Conservation (phyloP, 2,113 vertebrate genomes). For the Ptyas mucosa region DNA sequence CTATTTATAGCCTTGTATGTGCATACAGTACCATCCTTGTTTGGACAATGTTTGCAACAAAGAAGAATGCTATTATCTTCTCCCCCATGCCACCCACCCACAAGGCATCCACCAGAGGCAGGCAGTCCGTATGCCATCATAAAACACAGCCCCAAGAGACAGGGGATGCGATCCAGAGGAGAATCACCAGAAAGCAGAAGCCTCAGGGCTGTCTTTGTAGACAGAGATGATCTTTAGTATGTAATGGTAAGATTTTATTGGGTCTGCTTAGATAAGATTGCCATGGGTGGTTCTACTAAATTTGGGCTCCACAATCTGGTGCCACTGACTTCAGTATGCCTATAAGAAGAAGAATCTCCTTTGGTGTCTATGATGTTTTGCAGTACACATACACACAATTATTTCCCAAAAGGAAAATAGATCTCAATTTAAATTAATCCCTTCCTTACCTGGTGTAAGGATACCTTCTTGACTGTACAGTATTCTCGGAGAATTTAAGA, state of each 20-base stretch:
- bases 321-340: background rate
- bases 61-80: slow-evolving; percentile 9
- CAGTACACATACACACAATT: background rate
- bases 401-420: background rate
- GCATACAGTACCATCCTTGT: slow-evolving; percentile 23
- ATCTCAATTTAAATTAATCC: background rate
- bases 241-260: background rate
- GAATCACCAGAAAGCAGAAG: background rate
- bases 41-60: background rate
- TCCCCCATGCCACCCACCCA: background rate
- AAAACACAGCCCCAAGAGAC: background rate
- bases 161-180: background rate
- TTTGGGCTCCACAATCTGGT: background rate
- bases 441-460: background rate
- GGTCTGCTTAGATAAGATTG: background rate
- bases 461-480: background rate
- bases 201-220: background rate
- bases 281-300: background rate
- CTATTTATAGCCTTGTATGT: slow-evolving; percentile 16
- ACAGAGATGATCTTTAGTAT: background rate
- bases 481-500: background rate
- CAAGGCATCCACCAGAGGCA: background rate
- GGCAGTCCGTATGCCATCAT: background rate
- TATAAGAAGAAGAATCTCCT: background rate
- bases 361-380: background rate